Conservation (phyloP, 2,888 invertebrate species). For the Drepanosiphum platanoidis region DNA sequence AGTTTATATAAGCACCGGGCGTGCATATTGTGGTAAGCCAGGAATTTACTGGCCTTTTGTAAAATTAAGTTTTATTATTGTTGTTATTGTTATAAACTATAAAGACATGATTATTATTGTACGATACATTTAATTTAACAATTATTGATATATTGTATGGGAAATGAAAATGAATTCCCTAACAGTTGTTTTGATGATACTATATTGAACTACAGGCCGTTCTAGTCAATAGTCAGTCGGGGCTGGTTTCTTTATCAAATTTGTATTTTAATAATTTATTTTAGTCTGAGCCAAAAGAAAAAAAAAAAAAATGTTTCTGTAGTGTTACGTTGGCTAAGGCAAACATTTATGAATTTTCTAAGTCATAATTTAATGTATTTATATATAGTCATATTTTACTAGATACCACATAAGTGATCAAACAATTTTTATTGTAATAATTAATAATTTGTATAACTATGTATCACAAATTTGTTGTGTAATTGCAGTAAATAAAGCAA, state of each 20-base stretch:
- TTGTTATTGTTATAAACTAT: conserved; percentile 56
- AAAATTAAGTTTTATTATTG: conserved; percentile 57
- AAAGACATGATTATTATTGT: conserved; percentile 48
- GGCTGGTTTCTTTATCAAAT: conserved; percentile 39
- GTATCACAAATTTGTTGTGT: conserved; percentile 21
- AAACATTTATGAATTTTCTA: conserved; percentile 35
- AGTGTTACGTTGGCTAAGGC: not conserved
- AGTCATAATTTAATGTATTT: conserved; percentile 60
- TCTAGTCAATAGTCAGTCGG: conserved; percentile 61
- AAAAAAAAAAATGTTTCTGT: conserved; percentile 42
- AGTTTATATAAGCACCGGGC: conserved; percentile 23
- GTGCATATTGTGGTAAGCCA: conserved; percentile 18
- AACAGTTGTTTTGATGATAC: conserved; percentile 21
- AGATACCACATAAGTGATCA: conserved; percentile 2
- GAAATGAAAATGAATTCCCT: not conserved
- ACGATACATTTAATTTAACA: conserved; percentile 29
- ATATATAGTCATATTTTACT: conserved; percentile 33
- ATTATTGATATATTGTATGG: conserved; percentile 23
- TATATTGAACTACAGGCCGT: conserved; percentile 40
- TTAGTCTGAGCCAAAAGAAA: not conserved
- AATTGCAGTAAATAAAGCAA: not conserved
- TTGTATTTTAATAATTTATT: conserved; percentile 40
- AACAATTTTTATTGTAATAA: conserved; percentile 29
- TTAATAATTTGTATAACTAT: conserved; percentile 9
- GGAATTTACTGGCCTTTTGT: conserved; percentile 45